Evolutionary conservation across 1,140 invertebrate species (phyloP).

Genomic region (Drosophila melanica): DNA sequence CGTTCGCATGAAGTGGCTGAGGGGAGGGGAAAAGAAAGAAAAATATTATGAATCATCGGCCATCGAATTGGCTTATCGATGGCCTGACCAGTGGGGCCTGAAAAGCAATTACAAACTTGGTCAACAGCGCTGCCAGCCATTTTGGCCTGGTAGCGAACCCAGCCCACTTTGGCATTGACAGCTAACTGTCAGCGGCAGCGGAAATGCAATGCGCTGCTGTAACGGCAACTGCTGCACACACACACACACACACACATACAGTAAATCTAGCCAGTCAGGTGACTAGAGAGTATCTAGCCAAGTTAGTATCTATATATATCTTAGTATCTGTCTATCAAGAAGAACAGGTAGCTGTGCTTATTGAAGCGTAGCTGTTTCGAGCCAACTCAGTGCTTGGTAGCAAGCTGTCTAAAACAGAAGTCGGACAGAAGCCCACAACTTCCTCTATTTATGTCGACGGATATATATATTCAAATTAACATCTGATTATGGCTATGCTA

Average conservation of each 20-base stretch:
- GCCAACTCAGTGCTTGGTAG: slow-evolving; percentile 32
- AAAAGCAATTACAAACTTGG: slow-evolving; percentile 71
- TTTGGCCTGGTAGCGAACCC: slow-evolving; percentile 51
- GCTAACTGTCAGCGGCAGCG: slow-evolving; percentile 69
- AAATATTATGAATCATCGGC: slow-evolving; percentile 63
- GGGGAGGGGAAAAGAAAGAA: slow-evolving; percentile 32
- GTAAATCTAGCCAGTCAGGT: slow-evolving; percentile 21
- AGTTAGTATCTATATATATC: background rate
- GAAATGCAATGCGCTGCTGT: slow-evolving; percentile 78
- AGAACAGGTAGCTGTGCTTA: slow-evolving; percentile 66
- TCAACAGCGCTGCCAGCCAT: slow-evolving; percentile 39
- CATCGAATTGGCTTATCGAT: slow-evolving; percentile 59
- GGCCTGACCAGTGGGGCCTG: slow-evolving; percentile 55
- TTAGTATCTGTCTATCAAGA: slow-evolving; percentile 44
- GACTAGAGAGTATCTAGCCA: slow-evolving; percentile 4
- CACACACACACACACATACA: background rate
- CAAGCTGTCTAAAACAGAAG: slow-evolving; percentile 32
- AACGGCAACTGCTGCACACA: slow-evolving; percentile 63
- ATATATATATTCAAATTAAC: slow-evolving; percentile 56
- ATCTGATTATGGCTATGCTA: slow-evolving; percentile 68
- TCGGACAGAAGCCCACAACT: slow-evolving; percentile 41
- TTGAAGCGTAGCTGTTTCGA: slow-evolving; percentile 56
- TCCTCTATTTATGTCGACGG: slow-evolving; percentile 30
- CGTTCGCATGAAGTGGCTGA: slow-evolving; percentile 35
- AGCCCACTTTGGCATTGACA: slow-evolving; percentile 77